A percentile compares a stretch with the other conserved stretches of the same genome.
These are phyloP conservation scores for Melinaea marsaeus DNA, from an alignment of 2,888 invertebrate genomes.

Conservation along the genomic window DNA sequence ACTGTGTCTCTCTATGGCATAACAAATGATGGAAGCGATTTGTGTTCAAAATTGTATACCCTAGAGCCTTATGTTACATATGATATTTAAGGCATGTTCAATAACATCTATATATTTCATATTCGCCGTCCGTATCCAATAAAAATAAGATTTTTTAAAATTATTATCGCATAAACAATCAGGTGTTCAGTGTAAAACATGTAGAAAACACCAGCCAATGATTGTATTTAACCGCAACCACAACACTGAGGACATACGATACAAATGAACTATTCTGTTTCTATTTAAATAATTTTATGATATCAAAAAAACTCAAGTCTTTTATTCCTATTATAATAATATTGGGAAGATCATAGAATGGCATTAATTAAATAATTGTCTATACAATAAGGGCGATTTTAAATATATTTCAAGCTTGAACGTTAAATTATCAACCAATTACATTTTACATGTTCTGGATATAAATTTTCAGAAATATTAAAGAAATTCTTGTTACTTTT, in stretches of 20 bases:
- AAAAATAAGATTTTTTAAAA: too few species aligned
- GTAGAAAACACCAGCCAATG: conserved; percentile 1
- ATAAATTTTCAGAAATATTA: background rate
- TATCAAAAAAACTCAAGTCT: conserved; percentile 8
- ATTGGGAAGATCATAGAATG: conserved; percentile 20
- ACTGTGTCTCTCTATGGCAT: too few species aligned
- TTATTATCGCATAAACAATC: background rate
- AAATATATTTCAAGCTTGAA: background rate
- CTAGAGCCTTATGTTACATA: too few species aligned
- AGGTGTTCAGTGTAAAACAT: background rate
- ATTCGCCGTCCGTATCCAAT: too few species aligned
- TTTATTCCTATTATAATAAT: conserved; percentile 18
- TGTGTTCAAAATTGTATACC: too few species aligned
- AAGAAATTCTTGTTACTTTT: too few species aligned
- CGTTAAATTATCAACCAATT: background rate
- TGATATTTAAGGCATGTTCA: too few species aligned
- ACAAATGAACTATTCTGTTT: conserved; percentile 17
- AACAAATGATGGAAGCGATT: too few species aligned
- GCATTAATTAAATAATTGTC: background rate
- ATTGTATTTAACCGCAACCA: conserved; percentile 19
- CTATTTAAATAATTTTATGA: conserved; percentile 4
- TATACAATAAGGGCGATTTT: background rate
- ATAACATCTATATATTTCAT: too few species aligned
- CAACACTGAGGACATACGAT: conserved; percentile 16
- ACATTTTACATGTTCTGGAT: background rate